These are phyloP conservation scores for Lomographa bimaculata DNA, from an alignment of 2,888 invertebrate genomes.

Conservation along the genomic window DNA sequence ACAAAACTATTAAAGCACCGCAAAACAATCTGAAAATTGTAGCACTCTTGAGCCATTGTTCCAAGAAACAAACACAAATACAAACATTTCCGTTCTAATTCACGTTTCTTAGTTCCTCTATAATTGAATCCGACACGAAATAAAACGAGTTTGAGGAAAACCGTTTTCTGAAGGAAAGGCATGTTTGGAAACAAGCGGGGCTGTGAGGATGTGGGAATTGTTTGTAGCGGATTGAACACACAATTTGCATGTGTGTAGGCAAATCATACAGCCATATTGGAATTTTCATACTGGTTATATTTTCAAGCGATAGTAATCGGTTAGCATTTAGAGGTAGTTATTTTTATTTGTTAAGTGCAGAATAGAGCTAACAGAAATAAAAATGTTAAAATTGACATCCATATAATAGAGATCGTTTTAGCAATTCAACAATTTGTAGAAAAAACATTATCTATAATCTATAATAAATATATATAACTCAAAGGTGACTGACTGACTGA, in stretches of 20 bases:
- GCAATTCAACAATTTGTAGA: no score
- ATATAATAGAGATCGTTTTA: no score
- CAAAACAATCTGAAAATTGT: slow-evolving; percentile 7
- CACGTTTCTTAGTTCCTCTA: slow-evolving; percentile 25
- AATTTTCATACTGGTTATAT: no score
- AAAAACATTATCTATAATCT: no score
- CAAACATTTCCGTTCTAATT: slow-evolving; percentile 23
- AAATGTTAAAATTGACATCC: no score
- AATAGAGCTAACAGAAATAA: no score
- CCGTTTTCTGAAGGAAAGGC: slow-evolving; percentile 16
- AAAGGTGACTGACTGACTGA: no score
- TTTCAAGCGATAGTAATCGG: no score
- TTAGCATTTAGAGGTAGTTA: no score
- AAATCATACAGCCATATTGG: no score
- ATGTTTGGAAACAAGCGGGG: slow-evolving; percentile 11
- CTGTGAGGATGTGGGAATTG: slow-evolving; percentile 1
- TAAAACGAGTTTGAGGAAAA: slow-evolving; percentile 25
- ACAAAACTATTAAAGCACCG: slow-evolving; percentile 12
- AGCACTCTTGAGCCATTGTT: slow-evolving; percentile 13
- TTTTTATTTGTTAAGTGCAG: no score
- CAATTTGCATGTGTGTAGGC: background rate
- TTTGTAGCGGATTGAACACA: slow-evolving; percentile 1
- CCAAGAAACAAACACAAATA: slow-evolving; percentile 19
- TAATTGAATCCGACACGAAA: slow-evolving; percentile 30
- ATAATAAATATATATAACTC: no score